These are phyloP conservation scores for Yponomeuta plumbellus DNA, from an alignment of 2,888 invertebrate genomes.

Conservation along the genomic window DNA sequence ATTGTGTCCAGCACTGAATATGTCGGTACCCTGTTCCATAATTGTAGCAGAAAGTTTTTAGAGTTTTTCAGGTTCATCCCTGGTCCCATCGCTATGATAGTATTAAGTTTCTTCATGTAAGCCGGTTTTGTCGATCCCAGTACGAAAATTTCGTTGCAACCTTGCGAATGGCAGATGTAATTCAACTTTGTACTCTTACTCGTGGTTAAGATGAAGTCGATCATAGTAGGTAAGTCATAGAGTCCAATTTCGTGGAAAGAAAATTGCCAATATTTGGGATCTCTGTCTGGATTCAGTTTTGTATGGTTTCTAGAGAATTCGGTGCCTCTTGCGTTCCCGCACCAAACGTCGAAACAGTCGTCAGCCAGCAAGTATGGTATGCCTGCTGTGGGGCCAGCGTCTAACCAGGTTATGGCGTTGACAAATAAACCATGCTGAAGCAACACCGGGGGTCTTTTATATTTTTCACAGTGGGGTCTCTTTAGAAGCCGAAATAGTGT, in stretches of 20 bases:
- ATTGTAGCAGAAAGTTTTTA: neutral
- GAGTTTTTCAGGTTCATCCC: slow-evolving; percentile 24
- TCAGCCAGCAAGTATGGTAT: slow-evolving; percentile 17
- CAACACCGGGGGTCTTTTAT: slow-evolving; percentile 9
- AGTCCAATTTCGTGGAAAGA: slow-evolving; percentile 84
- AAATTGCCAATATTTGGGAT: slow-evolving; percentile 70
- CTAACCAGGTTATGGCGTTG: slow-evolving; percentile 15
- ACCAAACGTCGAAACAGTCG: slow-evolving; percentile 22
- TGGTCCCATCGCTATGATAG: slow-evolving; percentile 76
- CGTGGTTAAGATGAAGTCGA: slow-evolving; percentile 75
- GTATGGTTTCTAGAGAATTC: slow-evolving; percentile 65
- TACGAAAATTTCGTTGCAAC: slow-evolving; percentile 77
- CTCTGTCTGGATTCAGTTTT: slow-evolving; percentile 33
- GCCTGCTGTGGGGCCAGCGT: neutral
- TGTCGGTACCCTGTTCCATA: neutral
- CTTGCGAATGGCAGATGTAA: slow-evolving; percentile 84
- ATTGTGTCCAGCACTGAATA: neutral
- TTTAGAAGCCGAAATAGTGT: slow-evolving; percentile 43
- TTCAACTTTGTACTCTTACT: slow-evolving; percentile 74
- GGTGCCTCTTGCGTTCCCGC: slow-evolving; percentile 19
- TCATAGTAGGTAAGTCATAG: slow-evolving; percentile 82
- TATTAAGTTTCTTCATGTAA: slow-evolving; percentile 75
- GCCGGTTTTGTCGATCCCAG: slow-evolving; percentile 72
- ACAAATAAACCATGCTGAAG: slow-evolving; percentile 17
- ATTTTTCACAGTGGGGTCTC: slow-evolving; percentile 33